Evolutionary conservation across 2,797 vertebrate genomes (phyloP), one percentile per base, ranked within the genome.

Genomic region (Danionella dracula): DNA sequence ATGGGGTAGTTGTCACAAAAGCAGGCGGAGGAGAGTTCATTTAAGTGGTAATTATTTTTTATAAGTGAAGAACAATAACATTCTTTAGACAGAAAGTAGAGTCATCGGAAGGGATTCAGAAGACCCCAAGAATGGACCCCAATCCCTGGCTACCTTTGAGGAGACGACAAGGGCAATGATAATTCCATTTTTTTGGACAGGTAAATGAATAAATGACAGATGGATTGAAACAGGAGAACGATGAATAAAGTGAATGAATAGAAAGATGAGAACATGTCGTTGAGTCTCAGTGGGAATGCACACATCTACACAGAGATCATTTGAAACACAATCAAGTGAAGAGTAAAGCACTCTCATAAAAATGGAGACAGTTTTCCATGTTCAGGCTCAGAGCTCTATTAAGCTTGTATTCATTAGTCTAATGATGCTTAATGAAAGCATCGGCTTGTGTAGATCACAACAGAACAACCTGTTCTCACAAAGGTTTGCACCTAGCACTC

Each of bases 371-470:
- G 66, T 69, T 72, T 72, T 58, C n/a, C 38, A 69, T 57, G 66
- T 72, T 63, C 44, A 59, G 45, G 54, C 63, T 54, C 46, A 20
- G 71, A 23, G 44, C 65, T 59, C 35, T 70, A 46, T 64, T 67
- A 64, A 56, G 63, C 67, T 64, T 56, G 60, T 57, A 65, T 73
- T 73, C 59, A 73, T 73, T 76, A 65, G 41, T 66, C 64, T 76
- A 73, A 76, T 76, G 70, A 73, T 70, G 51, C 57, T 56, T 69
- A 75, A 75, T 75, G 70, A 51, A 72, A 66, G 60, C 37, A 46
- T 70, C 35, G 11, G 56, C 60, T 57, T 72, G 29, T 60, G 63
- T 66, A 70, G 34, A 76, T 59, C 20, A 27, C 66, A 70, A 54
- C 51, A 59, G 21, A 63, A 67, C 51, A 67, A 44, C 62, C 74